These are phyloP conservation scores for Erebia aethiops DNA, from an alignment of 2,888 invertebrate species.

Conservation along the genomic window DNA sequence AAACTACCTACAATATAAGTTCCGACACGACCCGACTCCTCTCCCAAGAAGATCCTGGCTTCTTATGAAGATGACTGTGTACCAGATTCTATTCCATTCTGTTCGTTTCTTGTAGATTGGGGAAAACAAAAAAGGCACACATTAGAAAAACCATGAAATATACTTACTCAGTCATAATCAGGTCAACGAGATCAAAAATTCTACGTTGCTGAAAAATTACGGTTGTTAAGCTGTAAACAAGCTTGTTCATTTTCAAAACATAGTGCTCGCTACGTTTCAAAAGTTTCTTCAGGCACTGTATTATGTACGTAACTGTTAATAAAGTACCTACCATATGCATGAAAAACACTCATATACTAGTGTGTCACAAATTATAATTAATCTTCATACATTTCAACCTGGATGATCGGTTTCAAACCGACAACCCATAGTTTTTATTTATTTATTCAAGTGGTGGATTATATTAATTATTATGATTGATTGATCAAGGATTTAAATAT, in stretches of 20 bases:
- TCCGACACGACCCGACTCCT: too few relatives aligned
- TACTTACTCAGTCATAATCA: too few relatives aligned
- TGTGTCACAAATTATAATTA: not conserved
- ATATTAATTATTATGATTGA: too few relatives aligned
- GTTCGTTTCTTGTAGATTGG: too few relatives aligned
- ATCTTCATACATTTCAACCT: not conserved
- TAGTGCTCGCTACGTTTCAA: conserved; percentile 16
- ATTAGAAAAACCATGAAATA: conserved; percentile 4
- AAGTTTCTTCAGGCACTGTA: not conserved
- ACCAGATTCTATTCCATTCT: too few relatives aligned
- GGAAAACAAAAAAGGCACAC: not conserved
- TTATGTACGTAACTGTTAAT: not conserved
- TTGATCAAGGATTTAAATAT: too few relatives aligned
- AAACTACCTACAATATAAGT: too few relatives aligned
- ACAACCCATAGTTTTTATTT: too few relatives aligned
- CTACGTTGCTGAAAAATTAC: conserved; percentile 28
- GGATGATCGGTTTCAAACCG: not conserved
- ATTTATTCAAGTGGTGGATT: too few relatives aligned
- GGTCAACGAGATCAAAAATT: conserved; percentile 35
- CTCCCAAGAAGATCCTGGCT: too few relatives aligned
- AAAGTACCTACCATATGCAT: not conserved
- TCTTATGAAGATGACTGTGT: too few relatives aligned
- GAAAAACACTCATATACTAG: not conserved
- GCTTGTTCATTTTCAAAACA: conserved; percentile 35
- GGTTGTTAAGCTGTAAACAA: conserved; percentile 26